phyloP scores from a whole-genome alignment of 2,888 invertebrate genomes.

The Cantharis rufa region DNA sequence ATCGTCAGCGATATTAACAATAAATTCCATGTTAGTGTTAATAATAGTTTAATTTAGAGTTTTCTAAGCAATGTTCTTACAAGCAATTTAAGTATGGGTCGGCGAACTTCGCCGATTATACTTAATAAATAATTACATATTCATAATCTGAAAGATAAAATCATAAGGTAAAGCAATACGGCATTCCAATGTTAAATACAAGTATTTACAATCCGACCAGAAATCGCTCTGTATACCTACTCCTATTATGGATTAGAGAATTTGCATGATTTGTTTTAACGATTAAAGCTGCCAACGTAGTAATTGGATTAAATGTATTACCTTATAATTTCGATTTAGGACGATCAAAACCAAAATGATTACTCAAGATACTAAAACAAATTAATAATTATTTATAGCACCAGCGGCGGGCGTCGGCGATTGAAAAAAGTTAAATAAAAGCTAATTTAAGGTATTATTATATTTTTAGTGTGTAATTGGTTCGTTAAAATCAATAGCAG shows the following conservation, averaged over 20 bases:
- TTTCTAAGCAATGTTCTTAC: neutral
- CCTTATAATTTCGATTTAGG: neutral
- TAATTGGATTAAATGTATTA: neutral
- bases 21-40: too few relatives aligned
- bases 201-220: neutral
- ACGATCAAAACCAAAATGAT: neutral
- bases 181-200: neutral
- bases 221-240: neutral
- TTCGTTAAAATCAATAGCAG: slow-evolving; percentile 6
- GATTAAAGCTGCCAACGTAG: neutral
- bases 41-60: too few relatives aligned
- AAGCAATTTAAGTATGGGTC: neutral
- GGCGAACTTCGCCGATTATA: neutral
- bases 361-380: neutral
- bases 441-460: neutral
- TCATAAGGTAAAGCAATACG: neutral
- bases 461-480: neutral
- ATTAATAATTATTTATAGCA: neutral
- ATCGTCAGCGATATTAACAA: too few relatives aligned
- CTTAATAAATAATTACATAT: neutral
- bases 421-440: neutral
- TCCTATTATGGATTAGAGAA: neutral
- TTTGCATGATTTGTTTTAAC: neutral
- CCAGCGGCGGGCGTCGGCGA: neutral
- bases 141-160: neutral